Evolutionary conservation across 2,888 invertebrate species (phyloP), one percentile per base, ranked within the genome.

Genomic region (Phragmatobia fuliginosa): DNA sequence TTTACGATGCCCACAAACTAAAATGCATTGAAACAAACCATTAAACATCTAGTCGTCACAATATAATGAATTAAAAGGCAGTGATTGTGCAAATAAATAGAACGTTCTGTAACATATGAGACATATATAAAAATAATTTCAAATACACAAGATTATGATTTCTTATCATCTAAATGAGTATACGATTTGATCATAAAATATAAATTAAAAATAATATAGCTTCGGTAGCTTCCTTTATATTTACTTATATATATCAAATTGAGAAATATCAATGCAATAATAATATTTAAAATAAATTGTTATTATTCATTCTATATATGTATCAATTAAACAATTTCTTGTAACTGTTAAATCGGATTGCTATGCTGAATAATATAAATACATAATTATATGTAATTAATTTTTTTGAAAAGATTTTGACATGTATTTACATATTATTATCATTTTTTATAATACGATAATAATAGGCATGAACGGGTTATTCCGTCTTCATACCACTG

Each of bases 131-230:
- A 75, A 65, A 59, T 14, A 66, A 28, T 49, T 66, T 45, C 56
- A 70, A 62, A 59, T 64, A 52, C 52, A 66, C 33, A 72, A 76
- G 21, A 78, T 72, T 77, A 78, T 74, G 82, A 78, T 77, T 80
- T 41, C 87, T 88, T 90, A 90, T 67, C 69, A 79, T 76, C 89
- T 89, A 89, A 83, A 79, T 92, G 92, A 94, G 94, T 94, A 94
- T 93, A 93, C 88, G 86, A 86, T 87, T 94, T 94, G 93, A 92
- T 93, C 93, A 86, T 90, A 87, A 82, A 84, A 85, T 82, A 85
- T 78, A 85, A 83, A 83, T 79, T 82, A 81, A 73, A 78, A 81
- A 77, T 80, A 58, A 84, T 52, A 73, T 80, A 82, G 63, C 71
- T 78, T 80, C 76, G 41, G 72, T 80, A 82, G 66, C 68, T 77